Evolutionary conservation across 2,797 vertebrate species (phyloP).

Genomic region (Betta splendens): DNA sequence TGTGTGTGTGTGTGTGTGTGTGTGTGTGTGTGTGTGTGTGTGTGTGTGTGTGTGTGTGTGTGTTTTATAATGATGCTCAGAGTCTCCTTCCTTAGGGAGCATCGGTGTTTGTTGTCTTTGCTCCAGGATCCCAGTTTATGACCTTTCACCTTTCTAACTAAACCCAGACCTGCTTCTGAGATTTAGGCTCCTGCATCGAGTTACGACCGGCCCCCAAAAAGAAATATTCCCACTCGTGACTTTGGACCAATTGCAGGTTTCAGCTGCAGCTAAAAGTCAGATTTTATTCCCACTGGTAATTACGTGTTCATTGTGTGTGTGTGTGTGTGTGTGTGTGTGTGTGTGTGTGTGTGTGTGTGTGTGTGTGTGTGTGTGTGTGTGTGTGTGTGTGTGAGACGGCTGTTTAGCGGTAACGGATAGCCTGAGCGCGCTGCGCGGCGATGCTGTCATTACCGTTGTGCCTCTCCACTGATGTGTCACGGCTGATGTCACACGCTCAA

Average conservation of each 20-base stretch:
- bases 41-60: slow-evolving; percentile 16
- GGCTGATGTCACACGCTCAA: slow-evolving; percentile 83
- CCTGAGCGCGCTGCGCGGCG: slow-evolving; percentile 51
- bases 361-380: too few relatives aligned
- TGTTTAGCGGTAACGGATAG: slow-evolving; percentile 71
- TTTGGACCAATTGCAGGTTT: slow-evolving; percentile 40
- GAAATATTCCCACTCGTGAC: slow-evolving; percentile 30
- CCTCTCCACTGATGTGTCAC: slow-evolving; percentile 74
- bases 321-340: slow-evolving; percentile 19
- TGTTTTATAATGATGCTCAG: slow-evolving; percentile 66
- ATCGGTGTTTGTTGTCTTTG: slow-evolving; percentile 61
- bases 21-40: slow-evolving; percentile 22
- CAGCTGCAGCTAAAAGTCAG: slow-evolving; percentile 49
- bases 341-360: slow-evolving; percentile 12
- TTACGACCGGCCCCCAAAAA: slow-evolving; percentile 21
- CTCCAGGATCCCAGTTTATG: slow-evolving; percentile 58
- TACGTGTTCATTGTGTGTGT: slow-evolving; percentile 33
- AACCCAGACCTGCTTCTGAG: slow-evolving; percentile 41
- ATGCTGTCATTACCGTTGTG: slow-evolving; percentile 78
- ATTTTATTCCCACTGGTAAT: slow-evolving; percentile 44
- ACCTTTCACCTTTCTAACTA: slow-evolving; percentile 70
- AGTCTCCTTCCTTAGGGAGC: slow-evolving; percentile 51
- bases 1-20: slow-evolving; percentile 20
- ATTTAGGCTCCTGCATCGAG: slow-evolving; percentile 42
- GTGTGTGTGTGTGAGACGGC: slow-evolving; percentile 27